A percentile compares a stretch with the other conserved stretches of the same genome.
Evolutionary conservation across 2,888 invertebrate species (phyloP).

Genomic region (Yponomeuta cagnagella): DNA sequence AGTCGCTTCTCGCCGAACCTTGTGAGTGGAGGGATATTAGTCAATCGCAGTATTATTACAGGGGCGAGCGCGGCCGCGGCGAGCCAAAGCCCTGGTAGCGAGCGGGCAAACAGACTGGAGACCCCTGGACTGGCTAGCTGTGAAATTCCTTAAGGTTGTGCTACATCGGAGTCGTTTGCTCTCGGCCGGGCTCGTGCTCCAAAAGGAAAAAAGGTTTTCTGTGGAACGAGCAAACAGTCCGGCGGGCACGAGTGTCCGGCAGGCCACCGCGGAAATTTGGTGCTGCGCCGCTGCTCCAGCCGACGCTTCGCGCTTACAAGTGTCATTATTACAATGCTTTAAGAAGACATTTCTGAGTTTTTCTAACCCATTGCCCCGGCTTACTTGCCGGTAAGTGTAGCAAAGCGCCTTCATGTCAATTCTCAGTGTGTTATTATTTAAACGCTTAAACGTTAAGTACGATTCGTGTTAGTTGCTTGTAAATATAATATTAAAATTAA

Average conservation of each 20-base stretch:
- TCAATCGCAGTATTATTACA: constrained; percentile 72
- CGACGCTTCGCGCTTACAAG: constrained; percentile 18
- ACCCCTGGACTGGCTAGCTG: constrained; percentile 50
- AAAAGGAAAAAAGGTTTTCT: constrained; percentile 72
- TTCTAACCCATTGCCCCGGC: constrained; percentile 37
- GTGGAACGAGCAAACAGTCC: constrained; percentile 67
- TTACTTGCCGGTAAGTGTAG: constrained; percentile 64
- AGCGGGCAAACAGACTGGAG: constrained; percentile 67
- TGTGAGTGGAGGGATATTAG: constrained; percentile 74
- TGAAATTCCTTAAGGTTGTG: constrained; percentile 74
- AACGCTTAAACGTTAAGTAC: constrained; percentile 70
- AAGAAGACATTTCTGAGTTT: constrained; percentile 17
- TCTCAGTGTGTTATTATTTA: constrained; percentile 76
- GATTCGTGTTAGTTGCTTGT: constrained; percentile 72
- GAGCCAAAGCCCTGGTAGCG: constrained; percentile 59
- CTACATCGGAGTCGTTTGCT: constrained; percentile 71
- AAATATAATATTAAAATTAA: constrained; percentile 60
- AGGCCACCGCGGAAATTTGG: constrained; percentile 64
- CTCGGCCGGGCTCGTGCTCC: constrained; percentile 66
- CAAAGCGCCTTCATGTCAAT: constrained; percentile 73
- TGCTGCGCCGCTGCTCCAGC: constrained; percentile 17
- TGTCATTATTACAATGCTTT: constrained; percentile 20
- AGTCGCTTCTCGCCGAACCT: constrained; percentile 71
- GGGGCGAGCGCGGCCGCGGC: constrained; percentile 63
- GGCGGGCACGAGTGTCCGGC: constrained; percentile 65